Percentiles rank a stretch among this genome's conserved stretches.
phyloP scores from a whole-genome alignment of 2,113 vertebrate genomes.

The Pterocles orientalis region DNA sequence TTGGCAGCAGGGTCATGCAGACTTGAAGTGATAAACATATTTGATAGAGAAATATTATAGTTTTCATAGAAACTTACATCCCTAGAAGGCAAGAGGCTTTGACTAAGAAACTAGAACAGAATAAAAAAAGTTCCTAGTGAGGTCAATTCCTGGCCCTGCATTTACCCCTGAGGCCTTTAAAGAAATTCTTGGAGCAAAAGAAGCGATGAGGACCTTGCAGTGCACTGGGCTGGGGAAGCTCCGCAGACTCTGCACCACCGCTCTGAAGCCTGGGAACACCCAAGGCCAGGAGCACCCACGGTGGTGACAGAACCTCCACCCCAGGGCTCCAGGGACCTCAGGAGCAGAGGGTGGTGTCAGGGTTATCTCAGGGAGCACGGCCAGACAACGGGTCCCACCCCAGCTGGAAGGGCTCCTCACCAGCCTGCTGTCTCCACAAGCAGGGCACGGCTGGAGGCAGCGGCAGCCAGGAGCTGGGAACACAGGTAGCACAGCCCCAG shows the following conservation, averaged over 20 bases:
- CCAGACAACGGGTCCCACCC: neutral
- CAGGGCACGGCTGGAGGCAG: neutral
- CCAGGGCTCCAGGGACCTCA: neutral
- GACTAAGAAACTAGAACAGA: neutral
- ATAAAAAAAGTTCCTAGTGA: neutral
- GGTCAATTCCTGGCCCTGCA: neutral
- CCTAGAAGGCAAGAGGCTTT: neutral
- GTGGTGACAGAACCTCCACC: neutral
- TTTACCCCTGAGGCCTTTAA: neutral
- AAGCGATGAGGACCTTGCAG: rapidly evolving
- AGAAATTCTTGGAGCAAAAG: neutral
- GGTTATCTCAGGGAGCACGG: rapidly evolving
- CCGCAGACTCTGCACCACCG: neutral
- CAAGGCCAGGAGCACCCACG: neutral
- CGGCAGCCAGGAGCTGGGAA: neutral
- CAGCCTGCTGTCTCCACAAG: neutral
- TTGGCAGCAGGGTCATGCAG: neutral
- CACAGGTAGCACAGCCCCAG: neutral
- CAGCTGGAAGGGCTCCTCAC: neutral
- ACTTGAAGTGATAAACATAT: neutral
- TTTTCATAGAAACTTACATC: neutral
- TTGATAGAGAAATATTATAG: neutral
- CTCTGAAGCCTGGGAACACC: neutral
- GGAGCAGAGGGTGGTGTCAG: neutral
- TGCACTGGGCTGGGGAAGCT: neutral